phyloP scores from a whole-genome alignment of 2,113 vertebrate genomes.

The Epinephelus fuscoguttatus region DNA sequence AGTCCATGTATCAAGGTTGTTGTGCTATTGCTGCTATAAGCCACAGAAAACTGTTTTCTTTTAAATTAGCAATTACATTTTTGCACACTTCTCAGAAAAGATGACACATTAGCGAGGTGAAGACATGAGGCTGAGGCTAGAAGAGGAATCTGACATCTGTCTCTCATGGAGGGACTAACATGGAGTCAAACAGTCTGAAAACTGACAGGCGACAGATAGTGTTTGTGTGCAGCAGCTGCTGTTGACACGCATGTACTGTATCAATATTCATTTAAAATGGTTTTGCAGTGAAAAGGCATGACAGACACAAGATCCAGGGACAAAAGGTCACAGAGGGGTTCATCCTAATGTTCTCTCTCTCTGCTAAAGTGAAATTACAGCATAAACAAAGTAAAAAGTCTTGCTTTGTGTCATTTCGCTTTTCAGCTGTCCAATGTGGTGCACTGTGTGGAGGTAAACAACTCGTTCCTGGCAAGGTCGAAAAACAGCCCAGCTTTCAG shows the following conservation, averaged over 20 bases:
- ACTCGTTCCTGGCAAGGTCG: slow-evolving; percentile 55
- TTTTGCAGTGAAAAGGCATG: slow-evolving; percentile 4
- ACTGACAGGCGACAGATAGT: slow-evolving; percentile 31
- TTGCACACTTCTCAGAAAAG: neutral
- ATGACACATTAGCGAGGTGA: slow-evolving; percentile 2
- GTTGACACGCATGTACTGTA: slow-evolving; percentile 26
- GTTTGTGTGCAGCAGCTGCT: slow-evolving; percentile 44
- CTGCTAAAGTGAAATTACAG: neutral
- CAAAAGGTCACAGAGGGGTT: neutral
- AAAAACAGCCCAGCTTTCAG: slow-evolving; percentile 37
- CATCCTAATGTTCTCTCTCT: neutral
- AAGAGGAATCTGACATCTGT: slow-evolving; percentile 53
- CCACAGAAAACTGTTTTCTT: neutral
- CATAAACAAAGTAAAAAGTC: neutral
- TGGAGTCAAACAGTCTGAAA: slow-evolving; percentile 34
- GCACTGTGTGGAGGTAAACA: slow-evolving; percentile 49
- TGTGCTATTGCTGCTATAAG: neutral
- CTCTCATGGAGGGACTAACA: slow-evolving; percentile 35
- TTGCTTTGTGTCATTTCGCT: slow-evolving; percentile 25
- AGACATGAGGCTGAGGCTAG: slow-evolving; percentile 31
- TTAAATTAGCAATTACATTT: neutral
- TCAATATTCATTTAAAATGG: slow-evolving; percentile 13
- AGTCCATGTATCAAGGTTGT: neutral
- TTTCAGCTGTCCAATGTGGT: slow-evolving; percentile 3
- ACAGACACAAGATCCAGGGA: neutral